Percentiles rank a stretch among this genome's conserved stretches.
Evolutionary conservation across 2,888 invertebrate species (phyloP).

Genomic region (Polietes domitor): DNA sequence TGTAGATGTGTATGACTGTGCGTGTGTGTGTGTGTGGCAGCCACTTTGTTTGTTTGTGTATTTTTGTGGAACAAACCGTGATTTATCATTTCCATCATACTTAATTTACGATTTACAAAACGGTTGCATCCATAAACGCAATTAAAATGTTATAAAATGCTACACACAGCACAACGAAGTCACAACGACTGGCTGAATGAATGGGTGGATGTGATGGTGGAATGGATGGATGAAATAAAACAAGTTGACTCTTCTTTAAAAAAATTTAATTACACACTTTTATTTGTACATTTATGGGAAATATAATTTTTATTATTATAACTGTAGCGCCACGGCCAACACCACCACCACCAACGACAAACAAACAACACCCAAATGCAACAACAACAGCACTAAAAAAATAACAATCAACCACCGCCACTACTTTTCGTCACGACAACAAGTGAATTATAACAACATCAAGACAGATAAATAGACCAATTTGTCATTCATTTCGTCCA

Average conservation of each 20-base stretch:
- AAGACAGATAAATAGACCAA: not conserved
- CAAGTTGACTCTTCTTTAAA: slow-evolving; percentile 61
- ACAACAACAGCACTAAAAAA: too few species aligned
- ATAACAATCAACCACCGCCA: not conserved
- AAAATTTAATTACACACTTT: slow-evolving; percentile 75
- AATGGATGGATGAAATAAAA: slow-evolving; percentile 28
- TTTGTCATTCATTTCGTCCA: not conserved
- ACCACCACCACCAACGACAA: slow-evolving; percentile 20
- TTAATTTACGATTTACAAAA: slow-evolving; percentile 71
- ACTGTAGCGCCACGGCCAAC: slow-evolving; percentile 56
- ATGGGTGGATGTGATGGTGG: slow-evolving; percentile 53
- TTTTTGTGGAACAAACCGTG: slow-evolving; percentile 38
- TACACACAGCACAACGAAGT: slow-evolving; percentile 15
- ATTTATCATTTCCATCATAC: slow-evolving; percentile 59
- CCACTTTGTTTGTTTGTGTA: not conserved
- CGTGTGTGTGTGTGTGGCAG: not conserved
- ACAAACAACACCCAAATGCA: slow-evolving; percentile 70
- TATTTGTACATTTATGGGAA: slow-evolving; percentile 52
- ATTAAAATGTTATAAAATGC: slow-evolving; percentile 75
- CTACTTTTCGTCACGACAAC: not conserved
- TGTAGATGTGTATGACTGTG: not conserved
- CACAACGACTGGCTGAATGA: not conserved
- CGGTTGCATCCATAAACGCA: slow-evolving; percentile 74
- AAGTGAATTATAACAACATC: not conserved
- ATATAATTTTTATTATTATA: slow-evolving; percentile 58